phyloP scores from a whole-genome alignment of 2,797 vertebrate species.

The Rhinella marina region DNA sequence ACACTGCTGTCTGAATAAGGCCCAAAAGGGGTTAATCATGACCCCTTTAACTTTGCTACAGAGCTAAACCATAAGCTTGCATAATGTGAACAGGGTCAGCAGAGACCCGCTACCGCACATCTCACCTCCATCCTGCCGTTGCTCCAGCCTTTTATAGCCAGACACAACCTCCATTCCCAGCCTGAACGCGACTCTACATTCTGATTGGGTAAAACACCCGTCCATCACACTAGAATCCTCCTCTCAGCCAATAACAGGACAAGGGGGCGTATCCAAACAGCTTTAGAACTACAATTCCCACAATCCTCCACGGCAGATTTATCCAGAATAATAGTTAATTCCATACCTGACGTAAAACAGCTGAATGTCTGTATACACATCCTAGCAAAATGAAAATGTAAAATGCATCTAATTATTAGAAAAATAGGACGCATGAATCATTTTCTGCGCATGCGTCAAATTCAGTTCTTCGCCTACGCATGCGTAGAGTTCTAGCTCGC shows the following conservation, averaged over 20 bases:
- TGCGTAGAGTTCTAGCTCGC: background rate
- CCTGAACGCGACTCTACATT: too few relatives aligned
- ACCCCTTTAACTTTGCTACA: background rate
- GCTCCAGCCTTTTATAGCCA: background rate
- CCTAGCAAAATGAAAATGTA: background rate
- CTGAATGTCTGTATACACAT: background rate
- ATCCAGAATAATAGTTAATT: background rate
- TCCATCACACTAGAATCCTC: background rate
- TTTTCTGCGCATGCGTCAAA: background rate
- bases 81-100: background rate
- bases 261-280: background rate
- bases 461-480: background rate
- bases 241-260: background rate
- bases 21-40: background rate
- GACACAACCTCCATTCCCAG: background rate
- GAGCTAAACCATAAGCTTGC: too few relatives aligned
- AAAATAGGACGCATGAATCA: background rate
- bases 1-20: background rate
- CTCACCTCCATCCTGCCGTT: constrained; percentile 11
- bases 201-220: background rate
- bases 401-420: too few relatives aligned
- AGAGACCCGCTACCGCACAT: background rate
- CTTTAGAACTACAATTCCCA: background rate
- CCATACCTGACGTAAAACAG: background rate
- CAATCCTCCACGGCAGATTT: background rate